Percentiles rank a stretch among this genome's conserved stretches.
phyloP scores from a whole-genome alignment of 2,797 vertebrate species.

The Pterois miles region DNA sequence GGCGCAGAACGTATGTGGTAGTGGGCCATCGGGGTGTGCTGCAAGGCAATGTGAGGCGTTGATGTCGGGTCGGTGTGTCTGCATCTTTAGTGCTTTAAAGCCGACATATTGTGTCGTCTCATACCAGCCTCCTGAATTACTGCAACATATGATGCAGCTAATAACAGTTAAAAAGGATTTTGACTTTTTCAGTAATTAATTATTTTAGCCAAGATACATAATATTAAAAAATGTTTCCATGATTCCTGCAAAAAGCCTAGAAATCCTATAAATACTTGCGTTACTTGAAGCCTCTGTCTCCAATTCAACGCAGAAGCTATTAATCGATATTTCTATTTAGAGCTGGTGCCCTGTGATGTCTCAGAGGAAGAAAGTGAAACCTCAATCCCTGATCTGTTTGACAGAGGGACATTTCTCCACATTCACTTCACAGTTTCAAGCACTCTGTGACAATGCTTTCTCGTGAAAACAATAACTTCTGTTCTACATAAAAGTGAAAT shows the following conservation, averaged over 20 bases:
- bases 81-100: background rate
- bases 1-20: too few relatives aligned
- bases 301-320: conserved; percentile 60
- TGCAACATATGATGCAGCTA: conserved; percentile 6
- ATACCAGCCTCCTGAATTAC: background rate
- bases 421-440: conserved; percentile 12
- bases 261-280: conserved; percentile 62
- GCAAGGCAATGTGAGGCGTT: too few relatives aligned
- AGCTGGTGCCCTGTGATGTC: conserved; percentile 65
- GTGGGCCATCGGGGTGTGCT: too few relatives aligned
- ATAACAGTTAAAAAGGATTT: background rate
- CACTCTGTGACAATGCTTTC: background rate
- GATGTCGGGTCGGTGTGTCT: too few relatives aligned
- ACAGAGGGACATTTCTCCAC: conserved; percentile 22
- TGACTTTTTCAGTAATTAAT: conserved; percentile 24
- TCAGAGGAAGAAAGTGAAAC: conserved; percentile 67
- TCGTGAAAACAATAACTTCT: conserved; percentile 24
- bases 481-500: conserved; percentile 26
- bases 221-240: conserved; percentile 5
- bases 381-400: conserved; percentile 35
- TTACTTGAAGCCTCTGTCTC: conserved; percentile 61
- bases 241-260: conserved; percentile 1
- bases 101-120: background rate
- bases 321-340: conserved; percentile 77
- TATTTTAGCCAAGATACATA: background rate